phyloP scores from a whole-genome alignment of 2,888 invertebrate genomes.

The Podotricha telesiphe region DNA sequence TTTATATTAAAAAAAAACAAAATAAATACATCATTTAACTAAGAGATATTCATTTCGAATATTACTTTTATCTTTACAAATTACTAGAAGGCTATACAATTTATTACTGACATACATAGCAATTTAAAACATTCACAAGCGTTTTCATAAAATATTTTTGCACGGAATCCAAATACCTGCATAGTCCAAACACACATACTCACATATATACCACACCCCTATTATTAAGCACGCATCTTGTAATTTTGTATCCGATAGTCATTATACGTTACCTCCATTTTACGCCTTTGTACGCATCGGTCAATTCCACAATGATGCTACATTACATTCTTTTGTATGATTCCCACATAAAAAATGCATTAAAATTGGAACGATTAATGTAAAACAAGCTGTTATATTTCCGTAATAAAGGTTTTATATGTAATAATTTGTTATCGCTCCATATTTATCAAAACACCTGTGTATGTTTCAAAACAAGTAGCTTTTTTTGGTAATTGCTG shows the following conservation, averaged over 20 bases:
- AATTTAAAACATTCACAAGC: background rate
- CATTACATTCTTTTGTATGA: slow-evolving; percentile 24
- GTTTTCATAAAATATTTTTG: slow-evolving; percentile 12
- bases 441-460: slow-evolving; percentile 8
- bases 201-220: slow-evolving; percentile 9
- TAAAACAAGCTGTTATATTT: slow-evolving; percentile 13
- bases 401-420: background rate
- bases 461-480: background rate
- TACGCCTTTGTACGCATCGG: slow-evolving; percentile 37
- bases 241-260: slow-evolving; percentile 38
- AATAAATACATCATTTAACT: no score
- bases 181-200: background rate
- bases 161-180: slow-evolving; percentile 23
- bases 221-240: slow-evolving; percentile 35
- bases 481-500: background rate
- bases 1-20: no score
- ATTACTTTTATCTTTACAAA: background rate
- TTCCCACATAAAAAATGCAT: slow-evolving; percentile 29
- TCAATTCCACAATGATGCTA: slow-evolving; percentile 28
- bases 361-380: slow-evolving; percentile 20
- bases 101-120: background rate
- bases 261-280: slow-evolving; percentile 38
- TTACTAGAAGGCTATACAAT: background rate
- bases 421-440: slow-evolving; percentile 5
- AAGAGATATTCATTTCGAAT: no score